These are phyloP conservation scores for Seira sanloemensis DNA, from an alignment of 2,888 invertebrate genomes.

Conservation along the genomic window DNA sequence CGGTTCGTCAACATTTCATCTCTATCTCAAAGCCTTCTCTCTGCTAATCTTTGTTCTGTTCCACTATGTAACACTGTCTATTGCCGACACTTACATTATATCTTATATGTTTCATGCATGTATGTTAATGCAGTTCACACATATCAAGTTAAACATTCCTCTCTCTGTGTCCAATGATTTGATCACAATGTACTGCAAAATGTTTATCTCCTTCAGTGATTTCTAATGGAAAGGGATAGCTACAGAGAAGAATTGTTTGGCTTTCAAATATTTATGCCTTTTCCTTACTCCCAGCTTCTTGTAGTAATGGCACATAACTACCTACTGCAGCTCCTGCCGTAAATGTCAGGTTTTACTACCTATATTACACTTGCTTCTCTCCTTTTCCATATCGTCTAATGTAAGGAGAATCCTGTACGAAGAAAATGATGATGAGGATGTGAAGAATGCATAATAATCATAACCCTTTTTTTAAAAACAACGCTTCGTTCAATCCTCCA, in stretches of 20 bases:
- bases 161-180: slow-evolving; percentile 43
- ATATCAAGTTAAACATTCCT: slow-evolving; percentile 18
- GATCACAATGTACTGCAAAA: slow-evolving; percentile 41
- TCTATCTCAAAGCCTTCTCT: background rate
- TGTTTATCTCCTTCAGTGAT: slow-evolving; percentile 60
- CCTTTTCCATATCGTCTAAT: background rate
- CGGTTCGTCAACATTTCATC: background rate
- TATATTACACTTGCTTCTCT: slow-evolving; percentile 1
- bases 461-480: slow-evolving; percentile 42
- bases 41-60: background rate
- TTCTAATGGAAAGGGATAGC: slow-evolving; percentile 15
- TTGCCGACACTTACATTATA: background rate
- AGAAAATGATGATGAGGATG: slow-evolving; percentile 24
- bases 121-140: background rate
- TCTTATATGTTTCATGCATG: background rate
- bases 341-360: background rate
- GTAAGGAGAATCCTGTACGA: background rate
- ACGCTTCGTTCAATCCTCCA: slow-evolving; percentile 6
- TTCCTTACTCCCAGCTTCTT: too few relatives aligned
- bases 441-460: slow-evolving; percentile 16
- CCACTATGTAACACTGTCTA: background rate
- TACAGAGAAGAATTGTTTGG: too few relatives aligned
- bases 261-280: too few relatives aligned
- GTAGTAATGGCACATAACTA: background rate
- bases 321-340: background rate